Evolutionary conservation across 2,888 invertebrate genomes (phyloP), one percentile per base, ranked within the genome.

Genomic region (Lypha dubia): DNA sequence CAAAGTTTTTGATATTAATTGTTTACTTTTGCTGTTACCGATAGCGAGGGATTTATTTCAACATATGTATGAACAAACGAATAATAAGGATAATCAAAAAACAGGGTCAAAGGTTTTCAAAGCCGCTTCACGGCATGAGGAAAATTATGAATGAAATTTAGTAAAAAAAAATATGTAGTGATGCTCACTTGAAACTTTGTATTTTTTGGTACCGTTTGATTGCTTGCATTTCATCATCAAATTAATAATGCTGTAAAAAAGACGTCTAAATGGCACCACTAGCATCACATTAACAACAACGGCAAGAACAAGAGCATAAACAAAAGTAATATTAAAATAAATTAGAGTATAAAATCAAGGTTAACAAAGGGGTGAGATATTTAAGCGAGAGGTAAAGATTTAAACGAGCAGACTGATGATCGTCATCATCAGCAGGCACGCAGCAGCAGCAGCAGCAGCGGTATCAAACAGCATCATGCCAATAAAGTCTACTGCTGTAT

Each of bases 291-390:
- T 62, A 49, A 62, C 28, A 51, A 53, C 22, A 82, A 70, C 38
- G 75, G 13, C 58, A 68, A 49, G 17, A 80, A 32, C n/a, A 35
- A 75, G 15, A n/a, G 35, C 13, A 22, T 38, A 8, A 46, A 35
- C 56, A 76, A 56, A 41, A 58, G 60, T 35, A 81, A 76, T 58
- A 84, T 79, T 58, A 56, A 84, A 81, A 84, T 71, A 81, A 81
- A 81, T 84, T 77, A 75, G 74, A 81, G 81, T 70, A 84, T 58
- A 77, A 81, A 84, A 84, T 84, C 84, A 84, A 84, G 84, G 81
- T 79, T 84, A 77, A 63, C 77, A 41, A 38, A 81, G 74, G 84
- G 81, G 81, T 84, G 84, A 79, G 79, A 74, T 70, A 35, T 17
- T 32, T 32, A 68, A 75, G 24, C 46, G 41, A 75, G 56, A 49